Evolutionary conservation across 2,797 vertebrate species (phyloP), one percentile per base, ranked within the genome.

Genomic region (Geotrypetes seraphini): DNA sequence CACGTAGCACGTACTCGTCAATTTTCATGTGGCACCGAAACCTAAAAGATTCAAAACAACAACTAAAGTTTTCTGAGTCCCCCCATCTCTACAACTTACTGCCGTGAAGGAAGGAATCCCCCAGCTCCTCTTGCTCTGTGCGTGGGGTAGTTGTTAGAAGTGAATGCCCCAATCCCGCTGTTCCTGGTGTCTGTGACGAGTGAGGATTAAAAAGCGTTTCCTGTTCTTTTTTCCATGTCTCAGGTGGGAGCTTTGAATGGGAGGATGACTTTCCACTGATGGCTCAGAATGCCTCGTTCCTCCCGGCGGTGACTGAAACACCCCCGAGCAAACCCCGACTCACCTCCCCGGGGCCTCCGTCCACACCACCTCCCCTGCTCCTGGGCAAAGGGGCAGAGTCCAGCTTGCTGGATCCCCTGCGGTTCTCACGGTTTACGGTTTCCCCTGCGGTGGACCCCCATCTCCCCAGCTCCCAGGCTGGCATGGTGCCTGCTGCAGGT

Each of bases 391-490:
- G 67, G 21, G 48, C 71, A 4, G 78, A 75, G 25, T 57, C 73
- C 40, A 68, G 63, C 43, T 53, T 76, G 5, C 67, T 50, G 12
- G 55, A 58, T 18, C 36, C 55, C 14, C 39, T 87, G 68, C 73
- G 83, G 39, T 87, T 90, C 46, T 91, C 90, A 2, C 90, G 91
- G 59, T 92, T 93, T 70, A 92, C 91, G 14, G 90, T 95, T 68
- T 92, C 85, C 50, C 90, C 89, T 19, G 91, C 91, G 36, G 72
- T 89, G 16, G 91, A 95, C 62, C 89, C 89, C 41, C 69, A 34
- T 33, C 23, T 22, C 36, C 43, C 51, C 11, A 28, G 45, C 19
- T 50, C 50, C 22, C 51, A 60, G 8, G 31, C 51, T 23, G 55
- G 58, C 31, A 24, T 47, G 17, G 46, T 26, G 14, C 21, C 50